Percentiles rank a stretch among this genome's conserved stretches.
These are phyloP conservation scores for Odontomachus brunneus DNA, from an alignment of 1,140 invertebrate species.

Conservation along the genomic window DNA sequence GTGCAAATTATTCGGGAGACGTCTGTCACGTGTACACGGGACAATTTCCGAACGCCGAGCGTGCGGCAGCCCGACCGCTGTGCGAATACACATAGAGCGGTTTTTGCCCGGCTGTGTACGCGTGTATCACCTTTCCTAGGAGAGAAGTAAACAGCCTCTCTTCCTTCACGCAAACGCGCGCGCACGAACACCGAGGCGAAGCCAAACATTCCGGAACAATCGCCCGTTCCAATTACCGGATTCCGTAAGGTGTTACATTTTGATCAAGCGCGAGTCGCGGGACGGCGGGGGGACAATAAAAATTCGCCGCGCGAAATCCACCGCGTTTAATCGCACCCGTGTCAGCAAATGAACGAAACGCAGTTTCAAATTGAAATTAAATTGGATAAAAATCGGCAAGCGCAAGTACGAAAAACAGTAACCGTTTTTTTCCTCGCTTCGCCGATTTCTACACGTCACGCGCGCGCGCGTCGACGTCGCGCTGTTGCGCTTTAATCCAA, in stretches of 20 bases:
- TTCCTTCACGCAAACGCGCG: background rate
- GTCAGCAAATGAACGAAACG: conserved; percentile 1
- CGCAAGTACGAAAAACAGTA: background rate
- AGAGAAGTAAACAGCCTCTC: background rate
- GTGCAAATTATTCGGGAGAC: background rate
- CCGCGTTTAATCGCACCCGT: conserved; percentile 7
- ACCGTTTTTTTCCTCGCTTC: background rate
- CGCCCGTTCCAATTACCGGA: conserved; percentile 20
- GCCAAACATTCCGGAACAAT: conserved; percentile 12
- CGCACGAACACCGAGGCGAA: background rate
- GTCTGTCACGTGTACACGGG: background rate
- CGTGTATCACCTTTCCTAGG: background rate
- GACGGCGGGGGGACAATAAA: conserved; percentile 6
- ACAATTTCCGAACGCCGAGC: background rate
- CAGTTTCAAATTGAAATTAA: conserved; percentile 23
- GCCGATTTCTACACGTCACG: too few species aligned
- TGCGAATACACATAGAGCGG: too few species aligned
- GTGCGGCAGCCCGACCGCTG: background rate
- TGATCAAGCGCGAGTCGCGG: background rate
- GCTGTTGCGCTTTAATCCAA: conserved; percentile 15
- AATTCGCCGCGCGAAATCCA: background rate
- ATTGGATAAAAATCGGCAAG: conserved; percentile 25
- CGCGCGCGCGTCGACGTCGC: background rate
- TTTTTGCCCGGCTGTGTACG: background rate
- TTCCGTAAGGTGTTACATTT: background rate